A percentile compares a stretch with the other conserved stretches of the same genome.
These are phyloP conservation scores for Euplexia lucipara DNA, from an alignment of 2,888 invertebrate species.

Conservation along the genomic window DNA sequence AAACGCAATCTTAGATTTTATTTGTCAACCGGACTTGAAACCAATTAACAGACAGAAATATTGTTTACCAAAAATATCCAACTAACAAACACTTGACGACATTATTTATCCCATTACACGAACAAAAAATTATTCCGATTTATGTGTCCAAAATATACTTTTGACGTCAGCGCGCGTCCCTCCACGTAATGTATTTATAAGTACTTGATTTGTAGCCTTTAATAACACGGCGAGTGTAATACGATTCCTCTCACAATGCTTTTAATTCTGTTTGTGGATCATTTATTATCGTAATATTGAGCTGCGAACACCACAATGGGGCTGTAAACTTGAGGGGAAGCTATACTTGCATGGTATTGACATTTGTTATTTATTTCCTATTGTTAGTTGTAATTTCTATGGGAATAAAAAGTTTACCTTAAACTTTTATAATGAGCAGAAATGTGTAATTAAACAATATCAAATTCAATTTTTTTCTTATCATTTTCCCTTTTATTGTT, in stretches of 20 bases:
- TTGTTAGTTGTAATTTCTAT: conserved; percentile 54
- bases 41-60: too few species aligned
- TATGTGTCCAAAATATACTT: conserved; percentile 25
- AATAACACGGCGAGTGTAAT: conserved; percentile 69
- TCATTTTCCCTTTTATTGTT: too few species aligned
- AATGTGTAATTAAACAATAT: too few species aligned
- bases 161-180: conserved; percentile 45
- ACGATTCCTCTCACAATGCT: conserved; percentile 68
- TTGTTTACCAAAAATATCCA: background rate
- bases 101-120: background rate
- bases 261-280: conserved; percentile 75
- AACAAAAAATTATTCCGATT: conserved; percentile 5
- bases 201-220: conserved; percentile 78
- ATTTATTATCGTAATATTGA: conserved; percentile 77
- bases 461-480: too few species aligned
- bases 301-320: conserved; percentile 64
- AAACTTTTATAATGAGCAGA: background rate
- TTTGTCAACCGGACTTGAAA: too few species aligned
- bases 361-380: conserved; percentile 73
- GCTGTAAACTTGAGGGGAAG: conserved; percentile 58
- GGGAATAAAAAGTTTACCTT: background rate
- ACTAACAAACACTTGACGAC: background rate
- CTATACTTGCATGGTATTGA: conserved; percentile 69
- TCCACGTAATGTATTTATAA: conserved; percentile 64
- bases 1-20: too few species aligned